phyloP scores from a whole-genome alignment of 2,797 vertebrate genomes.

The Diglossa cyanea region DNA sequence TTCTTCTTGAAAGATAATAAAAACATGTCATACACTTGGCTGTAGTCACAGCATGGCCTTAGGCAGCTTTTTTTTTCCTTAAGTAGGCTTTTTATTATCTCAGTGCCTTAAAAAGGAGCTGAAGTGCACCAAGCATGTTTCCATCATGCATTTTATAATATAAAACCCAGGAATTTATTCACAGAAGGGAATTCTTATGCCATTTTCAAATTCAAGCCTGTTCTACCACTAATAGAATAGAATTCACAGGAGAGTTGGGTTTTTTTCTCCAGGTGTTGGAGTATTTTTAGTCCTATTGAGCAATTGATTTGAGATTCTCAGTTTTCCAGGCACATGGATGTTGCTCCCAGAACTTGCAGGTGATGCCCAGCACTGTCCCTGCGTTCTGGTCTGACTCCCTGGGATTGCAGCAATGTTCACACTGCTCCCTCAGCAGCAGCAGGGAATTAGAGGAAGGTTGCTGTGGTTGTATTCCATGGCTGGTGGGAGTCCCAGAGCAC shows the following conservation, averaged over 20 bases:
- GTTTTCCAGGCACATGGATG: neutral
- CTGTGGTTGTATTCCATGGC: slow-evolving; percentile 20
- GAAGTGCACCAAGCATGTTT: neutral
- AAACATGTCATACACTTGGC: neutral
- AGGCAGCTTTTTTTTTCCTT: neutral
- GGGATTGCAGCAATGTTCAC: neutral
- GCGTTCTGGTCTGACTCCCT: neutral
- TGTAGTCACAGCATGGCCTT: neutral
- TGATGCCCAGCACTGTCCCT: neutral
- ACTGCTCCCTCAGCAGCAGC: neutral
- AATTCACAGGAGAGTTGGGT: neutral
- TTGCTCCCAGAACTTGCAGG: neutral
- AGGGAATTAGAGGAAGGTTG: slow-evolving; percentile 27
- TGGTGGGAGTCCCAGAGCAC: neutral
- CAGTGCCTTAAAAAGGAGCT: neutral
- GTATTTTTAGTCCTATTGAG: neutral
- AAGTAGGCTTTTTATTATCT: neutral
- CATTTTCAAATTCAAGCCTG: neutral
- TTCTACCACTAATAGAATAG: neutral
- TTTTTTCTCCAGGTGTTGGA: neutral
- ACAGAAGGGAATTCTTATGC: neutral
- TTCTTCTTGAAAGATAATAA: neutral
- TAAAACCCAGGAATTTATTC: neutral
- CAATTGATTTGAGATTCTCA: neutral
- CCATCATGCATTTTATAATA: neutral